Conservation (phyloP, 2,113 vertebrate genomes). For the Blennius ocellaris region DNA sequence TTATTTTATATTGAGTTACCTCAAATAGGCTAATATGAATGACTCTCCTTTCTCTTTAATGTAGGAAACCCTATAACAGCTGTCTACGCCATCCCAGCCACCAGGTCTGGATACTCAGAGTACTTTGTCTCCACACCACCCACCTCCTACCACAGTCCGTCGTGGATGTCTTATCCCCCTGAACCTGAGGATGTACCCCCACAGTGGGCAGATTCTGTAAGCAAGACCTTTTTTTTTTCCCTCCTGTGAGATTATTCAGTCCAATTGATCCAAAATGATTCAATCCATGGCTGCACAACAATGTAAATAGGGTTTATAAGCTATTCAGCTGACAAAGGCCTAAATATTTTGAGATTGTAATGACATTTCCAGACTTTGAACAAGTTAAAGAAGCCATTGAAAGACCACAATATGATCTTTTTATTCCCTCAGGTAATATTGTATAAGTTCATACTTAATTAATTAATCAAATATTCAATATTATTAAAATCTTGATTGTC, state of each 20-base stretch:
- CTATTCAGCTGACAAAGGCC: too few relatives aligned
- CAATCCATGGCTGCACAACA: too few relatives aligned
- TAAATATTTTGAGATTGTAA: background rate
- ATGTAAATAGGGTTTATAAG: too few relatives aligned
- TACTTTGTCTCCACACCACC: slow-evolving; percentile 94
- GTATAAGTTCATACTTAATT: background rate
- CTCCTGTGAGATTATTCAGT: too few relatives aligned
- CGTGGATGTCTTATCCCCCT: slow-evolving; percentile 96
- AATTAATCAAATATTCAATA: too few relatives aligned
- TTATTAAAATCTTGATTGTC: too few relatives aligned
- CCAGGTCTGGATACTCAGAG: slow-evolving; percentile 90
- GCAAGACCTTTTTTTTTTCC: slow-evolving; percentile 32
- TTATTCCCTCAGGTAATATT: background rate
- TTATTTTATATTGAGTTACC: too few relatives aligned
- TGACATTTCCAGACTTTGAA: background rate
- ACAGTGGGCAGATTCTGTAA: slow-evolving; percentile 98
- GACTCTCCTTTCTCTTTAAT: slow-evolving; percentile 7
- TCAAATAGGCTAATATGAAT: background rate
- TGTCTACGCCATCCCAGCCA: slow-evolving; percentile 96
- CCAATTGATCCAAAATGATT: too few relatives aligned
- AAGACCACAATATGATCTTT: background rate
- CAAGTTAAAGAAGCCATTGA: background rate
- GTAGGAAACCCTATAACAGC: slow-evolving; percentile 96
- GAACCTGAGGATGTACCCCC: slow-evolving; percentile 90
- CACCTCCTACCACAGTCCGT: slow-evolving; percentile 92